Evolutionary conservation across 35 echinoderm and acorn worm genomes (phyloP).

Genomic region (Ophiothrix spiculata): DNA sequence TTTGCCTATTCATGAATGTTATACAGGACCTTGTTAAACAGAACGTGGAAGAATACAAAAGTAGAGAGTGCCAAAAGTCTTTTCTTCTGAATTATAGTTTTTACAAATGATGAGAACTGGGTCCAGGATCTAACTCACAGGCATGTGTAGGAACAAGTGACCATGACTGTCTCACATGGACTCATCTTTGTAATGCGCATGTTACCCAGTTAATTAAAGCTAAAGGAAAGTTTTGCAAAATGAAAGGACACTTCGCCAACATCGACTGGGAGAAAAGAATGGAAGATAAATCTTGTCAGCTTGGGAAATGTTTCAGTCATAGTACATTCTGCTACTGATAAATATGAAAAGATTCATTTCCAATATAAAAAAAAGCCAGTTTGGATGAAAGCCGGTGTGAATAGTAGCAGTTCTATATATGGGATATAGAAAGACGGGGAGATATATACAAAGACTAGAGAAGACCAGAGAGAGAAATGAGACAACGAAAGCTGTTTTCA

Average conservation of each 20-base stretch:
- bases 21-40: not conserved
- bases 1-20: not conserved
- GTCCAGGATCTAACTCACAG: not conserved
- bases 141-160: not conserved
- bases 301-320: too few species aligned
- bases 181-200: not conserved
- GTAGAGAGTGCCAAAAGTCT: not conserved
- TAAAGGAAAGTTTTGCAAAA: not conserved
- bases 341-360: too few species aligned
- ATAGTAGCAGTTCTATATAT: too few species aligned
- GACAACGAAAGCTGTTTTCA: too few species aligned
- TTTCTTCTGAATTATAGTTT: not conserved
- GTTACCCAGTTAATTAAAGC: not conserved
- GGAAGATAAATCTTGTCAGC: too few species aligned
- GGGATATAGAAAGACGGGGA: too few species aligned
- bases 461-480: too few species aligned
- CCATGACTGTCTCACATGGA: not conserved
- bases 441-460: too few species aligned
- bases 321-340: too few species aligned
- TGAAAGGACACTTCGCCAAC: not conserved
- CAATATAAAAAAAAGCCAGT: too few species aligned
- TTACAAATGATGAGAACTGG: not conserved
- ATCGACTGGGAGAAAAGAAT: conserved; percentile 1
- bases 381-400: too few species aligned
- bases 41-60: not conserved